Base-by-base conservation (phyloP, 2,113 vertebrate genomes). In the Phoenicopterus ruber region DNA sequence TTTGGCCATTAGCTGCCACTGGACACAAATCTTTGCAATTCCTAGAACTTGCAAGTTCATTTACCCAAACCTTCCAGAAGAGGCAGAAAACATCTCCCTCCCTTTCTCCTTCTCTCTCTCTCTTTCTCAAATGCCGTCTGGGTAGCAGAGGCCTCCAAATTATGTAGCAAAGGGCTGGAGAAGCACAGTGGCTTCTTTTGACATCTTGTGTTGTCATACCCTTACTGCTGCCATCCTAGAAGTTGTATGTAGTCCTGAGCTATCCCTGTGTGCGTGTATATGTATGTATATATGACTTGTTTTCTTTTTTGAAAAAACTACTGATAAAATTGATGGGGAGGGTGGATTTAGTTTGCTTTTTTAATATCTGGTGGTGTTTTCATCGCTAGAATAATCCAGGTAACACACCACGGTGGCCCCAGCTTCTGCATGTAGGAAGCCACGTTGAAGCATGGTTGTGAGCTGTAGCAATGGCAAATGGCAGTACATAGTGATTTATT, bases 141-240 rank as follows among this genome's bases (percentile, higher is more conserved):
- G 91, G 88, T 55, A 96, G 92, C 87, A 90, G 93, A 93, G 91
- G 95, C 92, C 86, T 97, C 95, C 92, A 97, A 97, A 96, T 81
- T 28, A 82, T 0, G 90, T 97, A 97, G 96, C 97, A 97, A 97
- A 96, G 96, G 96, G 97, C 96, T 96, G 87, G 91, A 80, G 96
- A 94, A 97, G 90, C 95, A 93, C 50, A 94, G 91, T 70, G 71
- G 96, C 95, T 97, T 97, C 93, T 96, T 97, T 91, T 96, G 94
- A 36, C 94, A 96, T 96, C 88, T n/a, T 52, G 76, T 97, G 88
- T 96, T 86, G 91, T 96, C 88, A 21, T 91, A 44, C 77, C 93
- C 89, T 76, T 82, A 57, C 69, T 74, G 95, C 95, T 84, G 80
- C 95, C 96, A 96, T 74, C 83, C 95, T 86, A 86, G 93, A 88